Conservation (phyloP, 1,140 invertebrate species). For the Drosophila kohkoa region DNA sequence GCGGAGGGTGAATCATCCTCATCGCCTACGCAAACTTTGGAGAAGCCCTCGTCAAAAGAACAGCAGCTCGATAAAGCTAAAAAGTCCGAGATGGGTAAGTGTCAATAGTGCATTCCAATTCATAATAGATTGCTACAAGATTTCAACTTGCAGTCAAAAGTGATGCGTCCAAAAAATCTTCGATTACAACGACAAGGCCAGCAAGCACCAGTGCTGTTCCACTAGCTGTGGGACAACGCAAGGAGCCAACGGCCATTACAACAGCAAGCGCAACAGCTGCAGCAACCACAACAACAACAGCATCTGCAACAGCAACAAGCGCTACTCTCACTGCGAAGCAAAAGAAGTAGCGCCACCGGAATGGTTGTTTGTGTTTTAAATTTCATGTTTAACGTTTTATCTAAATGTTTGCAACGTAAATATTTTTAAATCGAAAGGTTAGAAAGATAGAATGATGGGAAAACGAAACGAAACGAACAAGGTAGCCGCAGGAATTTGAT, state of each 20-base stretch:
- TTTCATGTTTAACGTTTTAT: slow-evolving; percentile 63
- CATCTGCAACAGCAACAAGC: slow-evolving; percentile 19
- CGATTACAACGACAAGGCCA: slow-evolving; percentile 74
- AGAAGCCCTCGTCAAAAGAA: slow-evolving; percentile 55
- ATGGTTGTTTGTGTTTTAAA: slow-evolving; percentile 71
- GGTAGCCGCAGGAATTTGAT: slow-evolving; percentile 55
- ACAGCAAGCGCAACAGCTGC: slow-evolving; percentile 7
- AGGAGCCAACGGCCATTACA: slow-evolving; percentile 37
- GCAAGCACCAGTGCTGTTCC: slow-evolving; percentile 48
- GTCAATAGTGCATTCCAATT: no score
- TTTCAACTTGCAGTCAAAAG: slow-evolving; percentile 26
- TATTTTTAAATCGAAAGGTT: slow-evolving; percentile 24
- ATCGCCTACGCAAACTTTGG: slow-evolving; percentile 67
- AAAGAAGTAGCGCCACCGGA: slow-evolving; percentile 68
- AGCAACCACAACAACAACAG: slow-evolving; percentile 9
- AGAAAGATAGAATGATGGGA: neutral
- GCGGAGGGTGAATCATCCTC: slow-evolving; percentile 67
- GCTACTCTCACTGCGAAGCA: slow-evolving; percentile 59
- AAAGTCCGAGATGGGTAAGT: slow-evolving; percentile 55
- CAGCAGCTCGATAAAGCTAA: slow-evolving; percentile 41
- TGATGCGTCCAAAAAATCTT: slow-evolving; percentile 33
- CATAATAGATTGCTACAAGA: neutral
- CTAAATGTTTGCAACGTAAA: slow-evolving; percentile 45
- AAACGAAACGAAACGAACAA: slow-evolving; percentile 3
- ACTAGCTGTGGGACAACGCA: slow-evolving; percentile 45